Evolutionary conservation across 64 coral and sea anemone species (phyloP).

Genomic region (Exaiptasia diaphana): DNA sequence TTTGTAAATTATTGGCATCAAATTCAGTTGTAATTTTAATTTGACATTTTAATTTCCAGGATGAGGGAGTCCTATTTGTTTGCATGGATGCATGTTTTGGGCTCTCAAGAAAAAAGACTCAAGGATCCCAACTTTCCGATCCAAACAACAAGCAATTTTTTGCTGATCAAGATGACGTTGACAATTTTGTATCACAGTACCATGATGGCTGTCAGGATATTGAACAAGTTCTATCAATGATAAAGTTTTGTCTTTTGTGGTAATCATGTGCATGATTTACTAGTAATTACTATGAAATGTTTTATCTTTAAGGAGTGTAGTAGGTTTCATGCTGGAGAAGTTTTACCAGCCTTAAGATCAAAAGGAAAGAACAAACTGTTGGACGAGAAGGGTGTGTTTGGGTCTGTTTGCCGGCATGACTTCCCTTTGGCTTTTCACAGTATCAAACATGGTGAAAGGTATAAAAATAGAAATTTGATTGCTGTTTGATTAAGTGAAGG

Average conservation of each 20-base stretch:
- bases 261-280: too few species aligned
- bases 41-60: background rate
- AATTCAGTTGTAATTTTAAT: background rate
- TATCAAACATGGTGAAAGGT: conserved; percentile 80
- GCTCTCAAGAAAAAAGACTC: conserved; percentile 11
- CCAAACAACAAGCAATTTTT: conserved; percentile 29
- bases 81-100: conserved; percentile 74
- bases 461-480: background rate
- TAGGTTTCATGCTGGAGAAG: conserved; percentile 61
- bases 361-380: conserved; percentile 66
- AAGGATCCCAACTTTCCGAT: background rate
- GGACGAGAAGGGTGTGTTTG: conserved; percentile 78
- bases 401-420: conserved; percentile 72
- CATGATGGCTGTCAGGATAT: too few species aligned
- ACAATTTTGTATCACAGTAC: conserved; percentile 59
- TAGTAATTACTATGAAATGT: too few species aligned
- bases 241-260: too few species aligned
- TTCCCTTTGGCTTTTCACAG: conserved; percentile 58
- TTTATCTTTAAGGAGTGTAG: conserved; percentile 65
- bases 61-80: conserved; percentile 48
- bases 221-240: too few species aligned
- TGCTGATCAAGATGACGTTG: conserved; percentile 71
- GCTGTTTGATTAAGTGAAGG: background rate
- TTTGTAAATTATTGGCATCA: background rate
- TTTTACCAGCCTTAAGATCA: conserved; percentile 36